Evolutionary conservation across 2,888 invertebrate genomes (phyloP), one percentile per base, ranked within the genome.

Genomic region (Hemaris fuciformis): DNA sequence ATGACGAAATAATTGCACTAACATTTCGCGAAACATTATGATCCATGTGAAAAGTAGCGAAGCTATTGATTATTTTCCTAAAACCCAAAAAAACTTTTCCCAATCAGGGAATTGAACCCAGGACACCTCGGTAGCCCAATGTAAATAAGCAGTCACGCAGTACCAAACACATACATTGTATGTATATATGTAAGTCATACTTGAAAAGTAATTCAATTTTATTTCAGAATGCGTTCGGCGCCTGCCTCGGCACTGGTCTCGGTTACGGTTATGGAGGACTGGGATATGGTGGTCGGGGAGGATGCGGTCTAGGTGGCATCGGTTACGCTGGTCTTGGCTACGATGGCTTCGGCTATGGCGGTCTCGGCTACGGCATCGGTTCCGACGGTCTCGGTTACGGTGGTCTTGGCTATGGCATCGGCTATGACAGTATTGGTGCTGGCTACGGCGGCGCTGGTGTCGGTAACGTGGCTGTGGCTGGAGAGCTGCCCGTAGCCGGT

Each of bases 401-500:
- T 62, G 53, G 65, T 62, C 7, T 62, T 22, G 69, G 66, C 31
- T n/a, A n/a, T n/a, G n/a, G n/a, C n/a, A 10, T 10, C 22, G 70
- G 69, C 0, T 75, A 72, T 62, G 74, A 72, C 41, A 73, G 73
- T 25, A 61, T 60, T 42, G 77, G 77, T 8, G 63, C 53, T 23
- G 43, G 46, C 22, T 59, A 62, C 45, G 34, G 62, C 23, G 59
- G 57, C 31, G 13, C 59, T 22, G 48, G 65, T 5, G 61, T 70
- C 7, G 70, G 71, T 2, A 64, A 66, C 10, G 70, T 43, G 1
- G 41, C 42, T 2, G 61, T 57, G 2, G 56, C 57, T 18, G 61
- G 79, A 10, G 75, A 80, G 63, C 68, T 80, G 64, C 73, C 69
- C 10, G 72, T 81, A 15, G 66, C 65, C 57, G 81, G 81, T 22